Evolutionary conservation across 2,113 vertebrate genomes (phyloP).

Genomic region (Apteryx owenii): DNA sequence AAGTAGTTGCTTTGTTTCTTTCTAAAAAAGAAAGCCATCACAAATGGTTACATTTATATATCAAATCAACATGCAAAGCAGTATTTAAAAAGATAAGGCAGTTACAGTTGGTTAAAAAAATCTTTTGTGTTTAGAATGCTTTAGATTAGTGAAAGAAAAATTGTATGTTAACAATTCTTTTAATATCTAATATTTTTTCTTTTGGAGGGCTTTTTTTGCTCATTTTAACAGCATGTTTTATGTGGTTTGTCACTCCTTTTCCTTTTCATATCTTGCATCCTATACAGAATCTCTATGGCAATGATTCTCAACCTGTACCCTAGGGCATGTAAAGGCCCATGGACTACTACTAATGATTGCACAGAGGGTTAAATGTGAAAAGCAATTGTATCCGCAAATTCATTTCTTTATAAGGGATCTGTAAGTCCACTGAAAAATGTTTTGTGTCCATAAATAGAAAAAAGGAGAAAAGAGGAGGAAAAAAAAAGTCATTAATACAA

Average conservation of each 20-base stretch:
- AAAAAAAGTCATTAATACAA: background rate
- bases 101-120: background rate
- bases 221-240: background rate
- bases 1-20: background rate
- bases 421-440: background rate
- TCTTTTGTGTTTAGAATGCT: rapidly evolving
- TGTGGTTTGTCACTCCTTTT: background rate
- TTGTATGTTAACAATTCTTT: background rate
- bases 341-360: background rate
- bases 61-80: background rate
- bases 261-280: background rate
- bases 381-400: background rate
- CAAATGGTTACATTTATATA: background rate
- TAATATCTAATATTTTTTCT: background rate
- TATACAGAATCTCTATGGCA: background rate
- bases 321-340: background rate
- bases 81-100: background rate
- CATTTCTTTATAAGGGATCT: background rate
- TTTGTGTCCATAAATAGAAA: background rate
- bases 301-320: background rate
- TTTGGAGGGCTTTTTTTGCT: background rate
- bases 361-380: background rate
- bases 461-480: rapidly evolving
- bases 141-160: background rate
- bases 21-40: background rate